These are phyloP conservation scores for Scomber japonicus DNA, from an alignment of 2,113 vertebrate species.

Conservation along the genomic window DNA sequence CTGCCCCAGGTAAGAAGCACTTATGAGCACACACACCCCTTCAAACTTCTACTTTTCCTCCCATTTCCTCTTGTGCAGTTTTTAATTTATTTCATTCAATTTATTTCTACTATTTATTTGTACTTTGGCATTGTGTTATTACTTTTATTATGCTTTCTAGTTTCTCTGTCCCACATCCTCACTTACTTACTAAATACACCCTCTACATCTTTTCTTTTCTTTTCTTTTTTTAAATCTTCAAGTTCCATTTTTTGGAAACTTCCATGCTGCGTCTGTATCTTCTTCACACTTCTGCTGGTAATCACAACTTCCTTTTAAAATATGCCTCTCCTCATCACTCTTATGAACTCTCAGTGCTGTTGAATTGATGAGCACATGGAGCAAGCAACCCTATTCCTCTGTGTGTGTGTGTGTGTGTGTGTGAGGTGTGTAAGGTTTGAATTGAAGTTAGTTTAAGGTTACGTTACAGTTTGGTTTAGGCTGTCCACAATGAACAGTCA, in stretches of 20 bases:
- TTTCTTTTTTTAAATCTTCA: neutral
- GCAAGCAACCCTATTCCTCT: neutral
- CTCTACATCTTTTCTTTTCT: neutral
- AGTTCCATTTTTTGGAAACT: neutral
- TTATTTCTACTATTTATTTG: neutral
- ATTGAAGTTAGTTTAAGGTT: neutral
- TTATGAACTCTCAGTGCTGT: neutral
- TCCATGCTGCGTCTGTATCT: neutral
- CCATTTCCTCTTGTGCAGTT: neutral
- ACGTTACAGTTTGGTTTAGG: too few relatives aligned
- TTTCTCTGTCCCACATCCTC: neutral
- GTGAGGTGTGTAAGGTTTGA: neutral
- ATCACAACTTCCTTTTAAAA: neutral
- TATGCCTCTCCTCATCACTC: neutral
- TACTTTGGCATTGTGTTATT: neutral
- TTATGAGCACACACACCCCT: neutral
- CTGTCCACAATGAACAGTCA: too few relatives aligned
- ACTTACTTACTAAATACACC: neutral
- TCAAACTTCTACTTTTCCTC: neutral
- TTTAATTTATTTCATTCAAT: neutral
- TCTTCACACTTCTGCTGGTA: neutral
- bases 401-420: slow-evolving; percentile 2
- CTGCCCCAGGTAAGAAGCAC: slow-evolving; percentile 93
- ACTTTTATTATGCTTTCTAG: neutral
- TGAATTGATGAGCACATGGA: slow-evolving; percentile 31